These are phyloP conservation scores for Pantherophis guttatus DNA, from an alignment of 2,113 vertebrate species.

Conservation along the genomic window DNA sequence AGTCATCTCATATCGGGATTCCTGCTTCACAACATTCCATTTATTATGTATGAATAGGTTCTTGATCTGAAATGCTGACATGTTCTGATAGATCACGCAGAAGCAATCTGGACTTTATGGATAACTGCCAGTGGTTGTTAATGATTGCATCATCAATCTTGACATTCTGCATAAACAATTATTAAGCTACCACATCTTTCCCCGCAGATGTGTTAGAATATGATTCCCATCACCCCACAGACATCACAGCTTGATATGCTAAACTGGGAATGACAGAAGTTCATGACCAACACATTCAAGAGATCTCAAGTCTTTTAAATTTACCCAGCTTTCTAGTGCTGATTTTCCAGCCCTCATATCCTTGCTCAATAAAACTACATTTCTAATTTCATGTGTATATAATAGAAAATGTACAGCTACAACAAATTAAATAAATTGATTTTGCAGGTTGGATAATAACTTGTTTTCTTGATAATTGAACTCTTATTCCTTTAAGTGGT, in stretches of 20 bases:
- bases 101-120: background rate
- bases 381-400: background rate
- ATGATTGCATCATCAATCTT: background rate
- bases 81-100: background rate
- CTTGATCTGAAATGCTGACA: background rate
- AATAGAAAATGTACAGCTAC: constrained; percentile 1
- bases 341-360: background rate
- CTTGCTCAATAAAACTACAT: background rate
- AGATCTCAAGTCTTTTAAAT: background rate
- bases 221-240: background rate
- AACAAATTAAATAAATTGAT: constrained; percentile 29
- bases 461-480: constrained; percentile 19
- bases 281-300: background rate
- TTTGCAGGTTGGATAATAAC: constrained; percentile 19
- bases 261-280: background rate
- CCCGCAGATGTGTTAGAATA: background rate
- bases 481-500: background rate
- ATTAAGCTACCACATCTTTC: background rate
- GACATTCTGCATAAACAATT: background rate
- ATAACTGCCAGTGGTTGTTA: background rate
- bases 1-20: background rate
- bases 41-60: background rate
- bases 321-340: background rate
- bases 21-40: background rate
- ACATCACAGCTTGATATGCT: background rate